phyloP scores from a whole-genome alignment of 1,140 invertebrate genomes.

The Micrasema longulum region DNA sequence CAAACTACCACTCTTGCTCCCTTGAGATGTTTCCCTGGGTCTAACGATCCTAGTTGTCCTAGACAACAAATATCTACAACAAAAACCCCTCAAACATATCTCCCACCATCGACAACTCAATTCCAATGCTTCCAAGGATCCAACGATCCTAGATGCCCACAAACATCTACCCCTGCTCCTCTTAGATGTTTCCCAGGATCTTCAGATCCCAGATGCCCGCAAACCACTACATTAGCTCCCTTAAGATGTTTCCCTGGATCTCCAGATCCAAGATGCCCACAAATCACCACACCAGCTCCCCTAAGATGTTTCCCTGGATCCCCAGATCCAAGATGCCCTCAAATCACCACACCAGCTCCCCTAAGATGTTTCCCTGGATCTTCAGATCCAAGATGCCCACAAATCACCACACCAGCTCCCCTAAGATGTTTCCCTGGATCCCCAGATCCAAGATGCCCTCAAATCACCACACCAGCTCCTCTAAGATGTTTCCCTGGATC shows the following conservation, averaged over 20 bases:
- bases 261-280: constrained; percentile 57
- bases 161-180: constrained; percentile 55
- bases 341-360: constrained; percentile 50
- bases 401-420: constrained; percentile 56
- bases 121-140: constrained; percentile 60
- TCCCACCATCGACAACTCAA: constrained; percentile 2
- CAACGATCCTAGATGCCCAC: constrained; percentile 64
- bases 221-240: constrained; percentile 47
- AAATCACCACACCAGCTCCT: constrained; percentile 49
- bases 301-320: constrained; percentile 54
- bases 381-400: constrained; percentile 59
- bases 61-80: constrained; percentile 52
- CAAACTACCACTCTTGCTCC: constrained; percentile 40
- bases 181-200: constrained; percentile 60
- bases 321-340: constrained; percentile 58
- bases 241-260: constrained; percentile 58
- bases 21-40: constrained; percentile 55
- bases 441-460: constrained; percentile 57
- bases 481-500: constrained; percentile 58
- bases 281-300: constrained; percentile 48
- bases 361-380: constrained; percentile 60
- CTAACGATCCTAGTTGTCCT: constrained; percentile 60
- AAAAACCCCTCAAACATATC: constrained; percentile 4
- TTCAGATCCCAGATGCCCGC: constrained; percentile 59
- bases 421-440: constrained; percentile 58